Evolutionary conservation across 2,888 invertebrate genomes (phyloP), one percentile per base, ranked within the genome.

Genomic region (Prosopocoilus inquinatus): DNA sequence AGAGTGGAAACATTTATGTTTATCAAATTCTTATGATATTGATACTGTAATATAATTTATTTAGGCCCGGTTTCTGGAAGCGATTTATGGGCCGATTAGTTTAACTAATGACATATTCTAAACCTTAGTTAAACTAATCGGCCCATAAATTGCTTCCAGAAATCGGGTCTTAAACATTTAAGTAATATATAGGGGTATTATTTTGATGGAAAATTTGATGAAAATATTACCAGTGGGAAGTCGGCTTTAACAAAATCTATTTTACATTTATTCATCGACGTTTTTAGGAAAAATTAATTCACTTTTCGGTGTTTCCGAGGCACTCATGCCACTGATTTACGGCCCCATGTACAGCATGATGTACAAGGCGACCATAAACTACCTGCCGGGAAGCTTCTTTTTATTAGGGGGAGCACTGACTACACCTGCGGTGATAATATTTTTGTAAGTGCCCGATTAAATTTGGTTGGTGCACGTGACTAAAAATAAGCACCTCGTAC

Each of bases 261-360:
- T 51, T 51, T 46, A 15, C 7, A 44, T 44, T 46, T 51, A n/a
- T n/a, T n/a, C n/a, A n/a, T 50, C 28, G 35, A 39, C n/a, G n/a
- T 39, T 55, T 50, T 33, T 50, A 71, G 82, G 81, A 15, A 82
- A 82, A 74, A 79, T 83, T 46, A 73, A 73, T 56, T 74, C 75
- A 1, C 55, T 75, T 7, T 70, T 74, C 58, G 74, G 73, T 8
- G 69, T 75, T 0, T 70, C 68, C 16, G 74, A 75, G 55, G 70
- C 73, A 0, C 50, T 73, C 4, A 68, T 73, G 60, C 74, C 72
- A 9, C 60, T 72, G 9, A 57, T 73, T 1, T 75, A 72, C 53
- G 71, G 70, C 1, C 72, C 75, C 9, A 67, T 75, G 65, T 75
- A 73, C 58, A 70, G 71, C 43, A 55, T 67, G 3, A 62, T 75